Evolutionary conservation across 30 jellyfish, hydroid and myxozoan species (phyloP), one percentile per base, ranked within the genome.

Genomic region (Sanderia malayensis): DNA sequence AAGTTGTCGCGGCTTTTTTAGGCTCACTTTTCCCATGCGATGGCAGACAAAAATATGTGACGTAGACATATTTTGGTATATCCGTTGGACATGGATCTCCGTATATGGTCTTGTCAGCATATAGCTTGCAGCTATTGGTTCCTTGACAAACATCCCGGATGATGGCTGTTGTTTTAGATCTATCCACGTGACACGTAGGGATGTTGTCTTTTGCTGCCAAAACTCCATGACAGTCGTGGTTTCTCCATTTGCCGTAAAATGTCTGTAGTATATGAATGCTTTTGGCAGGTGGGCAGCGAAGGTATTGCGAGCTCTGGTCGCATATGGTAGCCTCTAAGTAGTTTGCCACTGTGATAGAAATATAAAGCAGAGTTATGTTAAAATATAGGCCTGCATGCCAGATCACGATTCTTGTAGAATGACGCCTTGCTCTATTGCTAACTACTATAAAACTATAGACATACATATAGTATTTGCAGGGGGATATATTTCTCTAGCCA

Each of bases 211-310:
- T 95, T 11, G 61, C 94, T 25, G 91, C 81, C 32, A 71, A 58
- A 26, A 79, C 71, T 2, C 98, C 98, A 57, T 90, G 94, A 57
- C 98, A 90, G 70, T 90, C 94, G 61, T 85, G 98, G 49, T 90
- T 90, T 30, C 96, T 77, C 98, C 98, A 90, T 64, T 90, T 90
- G 23, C 98, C 98, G 49, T 82, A 90, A 61, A 90, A 90, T 63
- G 96, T 80, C 46, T 90, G 98, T 57, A 90, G 70, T 17, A 90
- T 84, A 29, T 90, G 98, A 49, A 90, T 90, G 59, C 65, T 80
- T 71, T 83, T 55, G 13, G 86, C 66, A 22, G 59, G 71, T 21
- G 98, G 96, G 55, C 98, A 90, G 52, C 85, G 85, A 49, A 90
- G 72, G 24, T 69, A 46, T 45, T 84, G 74, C 2, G 92, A 37